These are phyloP conservation scores for Nematolebias whitei DNA, from an alignment of 2,113 vertebrate genomes.

Conservation along the genomic window DNA sequence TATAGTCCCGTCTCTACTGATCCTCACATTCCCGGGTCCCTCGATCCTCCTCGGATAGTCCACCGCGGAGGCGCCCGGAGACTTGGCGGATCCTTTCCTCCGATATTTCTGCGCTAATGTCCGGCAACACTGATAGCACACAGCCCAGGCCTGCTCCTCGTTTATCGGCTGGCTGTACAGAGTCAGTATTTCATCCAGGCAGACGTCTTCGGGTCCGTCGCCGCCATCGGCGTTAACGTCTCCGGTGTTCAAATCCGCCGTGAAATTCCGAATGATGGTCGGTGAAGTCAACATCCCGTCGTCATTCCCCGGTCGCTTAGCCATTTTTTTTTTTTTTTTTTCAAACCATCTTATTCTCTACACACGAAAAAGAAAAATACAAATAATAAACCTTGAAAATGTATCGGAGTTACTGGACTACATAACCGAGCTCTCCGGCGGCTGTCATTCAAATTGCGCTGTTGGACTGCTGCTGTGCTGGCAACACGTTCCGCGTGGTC, in stretches of 20 bases:
- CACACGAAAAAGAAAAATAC: background rate
- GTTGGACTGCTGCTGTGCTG: background rate
- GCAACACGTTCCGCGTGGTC: constrained; percentile 53
- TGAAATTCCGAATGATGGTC: constrained; percentile 49
- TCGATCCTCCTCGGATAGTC: constrained; percentile 63
- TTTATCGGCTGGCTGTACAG: constrained; percentile 95
- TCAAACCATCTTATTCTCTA: constrained; percentile 37
- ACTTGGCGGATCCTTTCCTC: constrained; percentile 61
- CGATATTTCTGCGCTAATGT: constrained; percentile 77
- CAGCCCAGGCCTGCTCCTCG: constrained; percentile 97
- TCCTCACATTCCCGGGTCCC: constrained; percentile 82
- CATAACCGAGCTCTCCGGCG: background rate
- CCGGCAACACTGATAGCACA: constrained; percentile 92
- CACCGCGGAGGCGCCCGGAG: constrained; percentile 35
- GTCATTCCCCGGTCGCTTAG: constrained; percentile 68
- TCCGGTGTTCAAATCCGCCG: constrained; percentile 47
- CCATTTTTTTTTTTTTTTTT: constrained; percentile 56
- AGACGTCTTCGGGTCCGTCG: constrained; percentile 81
- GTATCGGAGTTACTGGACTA: background rate
- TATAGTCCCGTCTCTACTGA: constrained; percentile 88
- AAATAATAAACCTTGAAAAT: too few relatives aligned
- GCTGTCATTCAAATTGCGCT: constrained; percentile 4
- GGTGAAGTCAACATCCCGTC: constrained; percentile 69
- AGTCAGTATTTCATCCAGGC: constrained; percentile 87
- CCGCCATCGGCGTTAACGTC: constrained; percentile 64